Conservation (phyloP, 2,888 invertebrate species). For the Stramonita haemastoma region DNA sequence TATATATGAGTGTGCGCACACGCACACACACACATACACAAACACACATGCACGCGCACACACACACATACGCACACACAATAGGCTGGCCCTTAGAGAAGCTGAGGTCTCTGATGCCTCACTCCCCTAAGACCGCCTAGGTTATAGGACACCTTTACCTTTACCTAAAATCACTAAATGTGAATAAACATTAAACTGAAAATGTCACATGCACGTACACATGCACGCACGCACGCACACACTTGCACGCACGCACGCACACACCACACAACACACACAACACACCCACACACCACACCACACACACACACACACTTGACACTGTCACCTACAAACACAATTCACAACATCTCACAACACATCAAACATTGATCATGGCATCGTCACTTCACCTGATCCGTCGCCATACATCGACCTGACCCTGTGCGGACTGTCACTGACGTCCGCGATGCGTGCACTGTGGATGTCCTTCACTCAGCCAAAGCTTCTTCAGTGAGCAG, state of each 20-base stretch:
- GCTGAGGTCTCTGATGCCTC: too few relatives aligned
- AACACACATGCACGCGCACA: background rate
- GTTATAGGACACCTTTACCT: too few relatives aligned
- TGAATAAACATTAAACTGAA: too few relatives aligned
- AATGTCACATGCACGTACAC: background rate
- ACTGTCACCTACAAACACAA: background rate
- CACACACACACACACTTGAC: background rate
- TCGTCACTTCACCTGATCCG: background rate
- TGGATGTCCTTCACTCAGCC: constrained; percentile 63
- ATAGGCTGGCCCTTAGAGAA: too few relatives aligned
- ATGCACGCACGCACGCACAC: background rate
- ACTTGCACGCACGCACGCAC: background rate
- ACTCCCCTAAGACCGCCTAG: too few relatives aligned
- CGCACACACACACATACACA: background rate
- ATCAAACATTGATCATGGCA: too few relatives aligned
- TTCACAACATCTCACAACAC: background rate
- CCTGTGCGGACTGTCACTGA: constrained; percentile 61
- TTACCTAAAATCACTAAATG: too few relatives aligned
- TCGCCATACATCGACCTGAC: constrained; percentile 57
- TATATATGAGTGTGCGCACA: too few relatives aligned
- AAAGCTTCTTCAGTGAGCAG: constrained; percentile 67
- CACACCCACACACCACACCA: background rate
- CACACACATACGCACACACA: background rate
- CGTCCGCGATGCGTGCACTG: too few relatives aligned
- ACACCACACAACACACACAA: background rate